phyloP scores from a whole-genome alignment of 2,888 invertebrate species.

The Tiphia femorata region DNA sequence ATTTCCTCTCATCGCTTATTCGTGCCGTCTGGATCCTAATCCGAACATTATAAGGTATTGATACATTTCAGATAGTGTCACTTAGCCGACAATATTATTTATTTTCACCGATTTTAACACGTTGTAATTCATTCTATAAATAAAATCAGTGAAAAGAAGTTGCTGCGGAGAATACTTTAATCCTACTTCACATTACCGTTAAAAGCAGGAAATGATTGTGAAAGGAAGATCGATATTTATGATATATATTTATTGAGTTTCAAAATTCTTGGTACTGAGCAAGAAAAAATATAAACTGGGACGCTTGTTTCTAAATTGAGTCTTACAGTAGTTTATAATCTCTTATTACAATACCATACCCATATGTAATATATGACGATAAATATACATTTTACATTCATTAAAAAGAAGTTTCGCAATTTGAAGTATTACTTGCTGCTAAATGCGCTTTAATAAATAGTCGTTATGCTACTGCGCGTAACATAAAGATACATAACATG shows the following conservation, averaged over 20 bases:
- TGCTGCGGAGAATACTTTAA: neutral
- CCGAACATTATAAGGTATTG: slow-evolving; percentile 19
- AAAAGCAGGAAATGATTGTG: neutral
- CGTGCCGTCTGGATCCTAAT: slow-evolving; percentile 2
- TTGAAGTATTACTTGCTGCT: too few relatives aligned
- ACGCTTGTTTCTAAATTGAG: slow-evolving; percentile 12
- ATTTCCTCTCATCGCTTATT: neutral
- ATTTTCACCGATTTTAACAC: slow-evolving; percentile 29
- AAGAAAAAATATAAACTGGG: slow-evolving; percentile 20
- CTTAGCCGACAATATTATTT: slow-evolving; percentile 30
- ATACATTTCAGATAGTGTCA: slow-evolving; percentile 13
- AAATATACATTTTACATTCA: slow-evolving; percentile 1
- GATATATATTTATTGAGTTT: slow-evolving; percentile 20
- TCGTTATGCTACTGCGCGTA: too few relatives aligned
- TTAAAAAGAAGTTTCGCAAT: neutral
- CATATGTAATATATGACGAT: neutral
- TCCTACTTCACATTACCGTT: neutral
- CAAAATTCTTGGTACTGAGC: slow-evolving; percentile 6
- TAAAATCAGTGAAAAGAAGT: slow-evolving; percentile 19
- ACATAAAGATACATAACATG: neutral
- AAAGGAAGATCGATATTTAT: neutral
- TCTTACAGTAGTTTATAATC: slow-evolving; percentile 7
- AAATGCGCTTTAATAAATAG: too few relatives aligned
- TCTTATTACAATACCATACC: neutral
- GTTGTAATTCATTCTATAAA: slow-evolving; percentile 39